These are phyloP conservation scores for Tetrapedia diversipes DNA, from an alignment of 2,888 invertebrate species.

Conservation along the genomic window DNA sequence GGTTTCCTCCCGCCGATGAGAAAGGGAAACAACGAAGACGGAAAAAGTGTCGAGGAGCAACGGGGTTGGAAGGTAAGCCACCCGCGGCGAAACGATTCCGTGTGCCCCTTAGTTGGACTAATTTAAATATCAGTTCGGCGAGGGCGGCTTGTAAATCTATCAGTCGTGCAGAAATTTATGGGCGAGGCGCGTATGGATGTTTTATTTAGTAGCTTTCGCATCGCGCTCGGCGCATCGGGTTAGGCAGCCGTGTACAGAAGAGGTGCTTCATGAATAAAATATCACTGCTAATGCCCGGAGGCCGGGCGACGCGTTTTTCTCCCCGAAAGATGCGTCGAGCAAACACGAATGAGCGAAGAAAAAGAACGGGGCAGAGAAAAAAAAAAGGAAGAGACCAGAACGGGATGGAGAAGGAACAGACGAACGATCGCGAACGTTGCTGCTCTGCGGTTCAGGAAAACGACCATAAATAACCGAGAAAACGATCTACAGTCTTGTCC, in stretches of 20 bases:
- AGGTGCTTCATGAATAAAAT: constrained; percentile 82
- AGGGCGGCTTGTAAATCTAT: constrained; percentile 82
- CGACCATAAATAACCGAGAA: constrained; percentile 75
- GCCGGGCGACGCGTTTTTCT: constrained; percentile 80
- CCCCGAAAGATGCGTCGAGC: constrained; percentile 72
- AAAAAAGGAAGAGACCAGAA: constrained; percentile 65
- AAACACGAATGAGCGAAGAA: constrained; percentile 63
- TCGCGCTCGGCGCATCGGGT: constrained; percentile 73
- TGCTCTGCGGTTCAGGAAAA: constrained; percentile 73
- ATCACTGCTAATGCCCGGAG: constrained; percentile 81
- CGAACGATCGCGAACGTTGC: constrained; percentile 74
- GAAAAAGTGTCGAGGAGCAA: not conserved
- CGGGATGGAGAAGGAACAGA: constrained; percentile 65
- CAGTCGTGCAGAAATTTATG: constrained; percentile 81
- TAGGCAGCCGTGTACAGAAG: constrained; percentile 73
- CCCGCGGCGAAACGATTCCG: constrained; percentile 72
- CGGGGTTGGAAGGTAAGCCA: constrained; percentile 58
- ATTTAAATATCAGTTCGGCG: constrained; percentile 82
- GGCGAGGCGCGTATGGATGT: constrained; percentile 80
- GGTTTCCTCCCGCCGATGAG: constrained; percentile 13
- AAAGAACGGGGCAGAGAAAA: no score
- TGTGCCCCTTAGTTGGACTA: constrained; percentile 78
- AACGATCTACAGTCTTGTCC: constrained; percentile 28
- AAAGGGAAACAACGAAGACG: not conserved
- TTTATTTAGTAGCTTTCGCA: constrained; percentile 81